phyloP scores from a whole-genome alignment of 2,797 vertebrate genomes.

The Hydrolagus colliei region DNA sequence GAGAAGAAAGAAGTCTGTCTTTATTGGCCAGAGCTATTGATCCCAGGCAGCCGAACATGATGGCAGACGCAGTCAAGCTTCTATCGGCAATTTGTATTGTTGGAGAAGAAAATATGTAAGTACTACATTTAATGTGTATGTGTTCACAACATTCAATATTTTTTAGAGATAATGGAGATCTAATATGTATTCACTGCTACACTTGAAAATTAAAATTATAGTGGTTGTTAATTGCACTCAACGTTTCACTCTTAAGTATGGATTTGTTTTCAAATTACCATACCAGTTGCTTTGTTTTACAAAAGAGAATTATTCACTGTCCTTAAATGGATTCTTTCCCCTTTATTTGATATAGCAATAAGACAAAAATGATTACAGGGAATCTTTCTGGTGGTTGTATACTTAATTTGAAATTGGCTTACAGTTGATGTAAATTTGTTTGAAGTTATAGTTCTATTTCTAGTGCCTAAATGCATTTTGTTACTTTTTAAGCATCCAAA shows the following conservation, averaged over 20 bases:
- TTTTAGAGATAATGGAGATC: background rate
- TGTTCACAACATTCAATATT: background rate
- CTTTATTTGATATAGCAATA: background rate
- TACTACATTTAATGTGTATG: slow-evolving; percentile 30
- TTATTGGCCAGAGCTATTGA: slow-evolving; percentile 82
- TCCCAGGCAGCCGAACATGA: slow-evolving; percentile 78
- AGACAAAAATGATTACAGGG: background rate
- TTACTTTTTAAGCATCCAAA: background rate
- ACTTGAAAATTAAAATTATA: background rate
- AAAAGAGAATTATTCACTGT: background rate
- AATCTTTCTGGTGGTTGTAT: background rate
- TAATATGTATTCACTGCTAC: background rate
- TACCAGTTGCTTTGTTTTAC: background rate
- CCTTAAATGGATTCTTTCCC: background rate
- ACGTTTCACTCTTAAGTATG: background rate
- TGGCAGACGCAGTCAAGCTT: slow-evolving; percentile 91
- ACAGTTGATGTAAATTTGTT: background rate
- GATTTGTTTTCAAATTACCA: background rate
- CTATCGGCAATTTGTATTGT: slow-evolving; percentile 95
- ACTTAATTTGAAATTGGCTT: background rate
- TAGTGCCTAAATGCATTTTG: background rate
- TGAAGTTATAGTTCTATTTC: background rate
- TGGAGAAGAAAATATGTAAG: slow-evolving; percentile 93
- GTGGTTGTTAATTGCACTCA: background rate
- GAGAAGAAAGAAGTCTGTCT: slow-evolving; percentile 81